These are phyloP conservation scores for Drosophila saltans DNA, from an alignment of 1,140 invertebrate genomes.

Conservation along the genomic window DNA sequence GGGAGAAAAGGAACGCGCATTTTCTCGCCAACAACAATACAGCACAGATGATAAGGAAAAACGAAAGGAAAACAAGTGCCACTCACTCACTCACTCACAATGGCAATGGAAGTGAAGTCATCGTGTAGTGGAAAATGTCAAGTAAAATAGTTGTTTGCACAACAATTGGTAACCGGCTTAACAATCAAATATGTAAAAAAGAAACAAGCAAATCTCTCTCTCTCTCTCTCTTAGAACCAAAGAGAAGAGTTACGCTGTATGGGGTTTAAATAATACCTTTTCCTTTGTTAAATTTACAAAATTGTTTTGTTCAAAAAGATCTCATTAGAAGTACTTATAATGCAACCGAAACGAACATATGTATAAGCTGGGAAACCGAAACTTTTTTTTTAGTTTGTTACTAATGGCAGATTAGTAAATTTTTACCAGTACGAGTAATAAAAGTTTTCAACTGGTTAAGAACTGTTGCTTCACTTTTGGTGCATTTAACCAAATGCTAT, in stretches of 20 bases:
- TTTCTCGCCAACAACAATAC: constrained; percentile 17
- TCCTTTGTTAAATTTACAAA: background rate
- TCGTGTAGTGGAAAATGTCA: constrained; percentile 40
- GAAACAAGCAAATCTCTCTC: constrained; percentile 1
- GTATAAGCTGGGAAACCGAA: background rate
- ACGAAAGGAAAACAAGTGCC: constrained; percentile 52
- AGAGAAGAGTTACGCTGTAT: background rate
- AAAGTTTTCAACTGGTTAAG: background rate
- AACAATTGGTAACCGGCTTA: constrained; percentile 71
- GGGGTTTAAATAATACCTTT: background rate
- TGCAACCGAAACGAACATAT: no score
- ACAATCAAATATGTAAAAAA: constrained; percentile 16
- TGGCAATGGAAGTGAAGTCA: constrained; percentile 60
- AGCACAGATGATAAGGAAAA: constrained; percentile 25
- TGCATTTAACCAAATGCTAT: background rate
- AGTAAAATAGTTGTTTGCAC: constrained; percentile 63
- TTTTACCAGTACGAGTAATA: no score
- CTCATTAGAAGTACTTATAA: no score
- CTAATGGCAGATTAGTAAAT: no score
- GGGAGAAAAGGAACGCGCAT: constrained; percentile 14
- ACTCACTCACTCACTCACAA: constrained; percentile 31
- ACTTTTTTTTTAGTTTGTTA: no score
- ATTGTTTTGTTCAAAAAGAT: no score
- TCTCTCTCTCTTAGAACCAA: constrained; percentile 1
- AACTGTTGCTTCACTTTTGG: no score